These are phyloP conservation scores for Atopsyche davidsoni DNA, from an alignment of 1,140 invertebrate species.

Conservation along the genomic window DNA sequence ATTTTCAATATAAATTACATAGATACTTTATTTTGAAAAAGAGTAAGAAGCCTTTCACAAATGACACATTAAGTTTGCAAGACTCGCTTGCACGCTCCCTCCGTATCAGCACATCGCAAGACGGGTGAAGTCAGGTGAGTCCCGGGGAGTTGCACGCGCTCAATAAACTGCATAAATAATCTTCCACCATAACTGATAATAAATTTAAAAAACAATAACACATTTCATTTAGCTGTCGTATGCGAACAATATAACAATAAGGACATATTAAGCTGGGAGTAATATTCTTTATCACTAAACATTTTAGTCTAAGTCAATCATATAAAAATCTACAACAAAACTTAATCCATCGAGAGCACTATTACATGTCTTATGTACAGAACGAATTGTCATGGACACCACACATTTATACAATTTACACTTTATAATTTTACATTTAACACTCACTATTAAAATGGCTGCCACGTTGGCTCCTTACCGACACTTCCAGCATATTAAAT, in stretches of 20 bases:
- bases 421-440: too few relatives aligned
- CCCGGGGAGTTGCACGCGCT: not conserved
- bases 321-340: constrained; percentile 28
- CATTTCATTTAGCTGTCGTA: constrained; percentile 24
- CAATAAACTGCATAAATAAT: constrained; percentile 28
- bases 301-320: constrained; percentile 12
- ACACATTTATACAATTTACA: constrained; percentile 23
- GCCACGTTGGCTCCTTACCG: too few relatives aligned
- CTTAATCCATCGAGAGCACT: constrained; percentile 17
- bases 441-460: too few relatives aligned
- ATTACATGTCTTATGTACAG: constrained; percentile 24
- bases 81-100: not conserved
- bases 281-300: constrained; percentile 26
- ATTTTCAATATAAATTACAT: constrained; percentile 20
- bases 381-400: constrained; percentile 19
- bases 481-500: too few relatives aligned
- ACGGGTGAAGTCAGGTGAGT: not conserved
- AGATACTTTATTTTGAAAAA: constrained; percentile 2
- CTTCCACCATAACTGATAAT: constrained; percentile 28
- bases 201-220: constrained; percentile 32
- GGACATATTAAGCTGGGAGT: constrained; percentile 21
- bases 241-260: constrained; percentile 29
- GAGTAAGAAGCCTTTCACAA: too few relatives aligned
- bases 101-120: not conserved
- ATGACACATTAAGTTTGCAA: too few relatives aligned